Evolutionary conservation across 2,797 vertebrate genomes (phyloP), one percentile per base, ranked within the genome.

Genomic region (Australoheros facetus): DNA sequence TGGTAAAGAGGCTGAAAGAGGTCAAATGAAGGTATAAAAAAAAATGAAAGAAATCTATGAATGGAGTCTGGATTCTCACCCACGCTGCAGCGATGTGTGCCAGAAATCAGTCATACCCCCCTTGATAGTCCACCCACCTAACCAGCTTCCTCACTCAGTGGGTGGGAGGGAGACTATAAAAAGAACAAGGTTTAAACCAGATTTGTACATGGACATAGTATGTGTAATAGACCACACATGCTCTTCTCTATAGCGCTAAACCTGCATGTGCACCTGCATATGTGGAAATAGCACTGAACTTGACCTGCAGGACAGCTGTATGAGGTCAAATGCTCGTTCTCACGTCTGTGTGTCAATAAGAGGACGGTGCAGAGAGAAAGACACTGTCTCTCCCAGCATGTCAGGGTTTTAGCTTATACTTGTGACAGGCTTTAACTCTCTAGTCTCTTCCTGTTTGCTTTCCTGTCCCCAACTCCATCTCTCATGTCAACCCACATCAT

Each of bases 61-160:
- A 95, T 95, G 94, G 84, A 89, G 84, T 77, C 77, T 87, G 72
- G 80, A 76, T 80, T 72, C 73, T 88, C 87, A 34, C 92, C 90
- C 84, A 93, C 90, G 73, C 89, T 83, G 75, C 39, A 73, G 82
- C 6, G 51, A 76, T 81, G 85, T 83, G 72, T 82, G 84, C 79
- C 82, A 83, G 85, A 83, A 86, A 91, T 89, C 75, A 4, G 85
- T 90, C 82, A 76, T 51, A 17, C 78, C 80, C 91, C 85, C 79
- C 80, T 89, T 82, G 89, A 86, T 84, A 81, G 87, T 91, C 92
- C 83, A 78, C 93, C 92, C 90, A 91, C 93, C 73, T 73, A 19
- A 89, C 73, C 76, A 32, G 59, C 84, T 87, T 70, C 71, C 73
- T 77, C 80, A 83, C 77, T 80, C 59, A 42, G 82, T 80, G 60